Percentiles rank a stretch among this genome's conserved stretches.
These are phyloP conservation scores for Zapus hudsonius DNA, from an alignment of 2,113 vertebrate species.

Conservation along the genomic window DNA sequence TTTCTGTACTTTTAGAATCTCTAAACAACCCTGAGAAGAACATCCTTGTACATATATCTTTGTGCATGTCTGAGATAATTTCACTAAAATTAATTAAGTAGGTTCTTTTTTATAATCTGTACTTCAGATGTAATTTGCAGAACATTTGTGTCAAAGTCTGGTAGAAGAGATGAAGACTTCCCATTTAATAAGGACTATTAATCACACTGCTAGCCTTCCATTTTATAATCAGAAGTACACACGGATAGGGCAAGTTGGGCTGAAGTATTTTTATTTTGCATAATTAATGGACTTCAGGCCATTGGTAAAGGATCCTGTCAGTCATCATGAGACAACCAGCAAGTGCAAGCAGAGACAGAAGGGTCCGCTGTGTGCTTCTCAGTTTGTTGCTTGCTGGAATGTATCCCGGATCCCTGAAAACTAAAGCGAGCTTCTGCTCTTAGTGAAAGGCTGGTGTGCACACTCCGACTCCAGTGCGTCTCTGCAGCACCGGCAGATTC, in stretches of 20 bases:
- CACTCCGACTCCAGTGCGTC: constrained; percentile 52
- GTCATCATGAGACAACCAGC: not conserved
- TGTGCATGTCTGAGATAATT: constrained; percentile 61
- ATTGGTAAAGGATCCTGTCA: constrained; percentile 49
- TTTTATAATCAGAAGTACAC: constrained; percentile 60
- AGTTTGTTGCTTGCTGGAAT: constrained; percentile 45
- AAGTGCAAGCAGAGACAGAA: not conserved
- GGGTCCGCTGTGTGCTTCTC: not conserved
- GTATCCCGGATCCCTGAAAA: constrained; percentile 43
- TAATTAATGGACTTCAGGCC: constrained; percentile 54
- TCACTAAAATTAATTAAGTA: constrained; percentile 65
- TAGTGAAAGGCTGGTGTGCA: constrained; percentile 22
- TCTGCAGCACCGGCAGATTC: constrained; percentile 46
- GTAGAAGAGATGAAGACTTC: constrained; percentile 48
- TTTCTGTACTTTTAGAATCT: constrained; percentile 30
- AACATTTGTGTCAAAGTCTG: constrained; percentile 56
- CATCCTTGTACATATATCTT: constrained; percentile 43
- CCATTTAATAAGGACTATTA: constrained; percentile 65
- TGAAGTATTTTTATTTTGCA: constrained; percentile 72
- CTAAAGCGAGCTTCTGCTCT: constrained; percentile 47
- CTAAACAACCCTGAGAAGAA: constrained; percentile 45
- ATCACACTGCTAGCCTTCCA: constrained; percentile 43
- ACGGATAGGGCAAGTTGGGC: constrained; percentile 26
- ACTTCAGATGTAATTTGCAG: constrained; percentile 68
- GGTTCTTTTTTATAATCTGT: constrained; percentile 50